Evolutionary conservation across 2,113 vertebrate species (phyloP).

Genomic region (Oceanodroma tethys): DNA sequence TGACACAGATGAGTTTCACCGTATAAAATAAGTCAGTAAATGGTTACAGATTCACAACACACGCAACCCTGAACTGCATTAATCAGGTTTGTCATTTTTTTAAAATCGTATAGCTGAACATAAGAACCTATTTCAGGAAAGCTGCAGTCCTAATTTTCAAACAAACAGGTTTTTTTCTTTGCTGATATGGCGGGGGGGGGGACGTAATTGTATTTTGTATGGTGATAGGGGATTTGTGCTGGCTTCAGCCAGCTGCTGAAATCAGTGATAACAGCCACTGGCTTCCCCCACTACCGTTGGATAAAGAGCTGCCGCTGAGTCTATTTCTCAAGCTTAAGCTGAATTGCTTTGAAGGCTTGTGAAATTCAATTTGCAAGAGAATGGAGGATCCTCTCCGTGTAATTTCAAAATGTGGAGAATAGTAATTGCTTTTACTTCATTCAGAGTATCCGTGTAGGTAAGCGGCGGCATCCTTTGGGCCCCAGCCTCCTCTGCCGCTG

Average conservation of each 20-base stretch:
- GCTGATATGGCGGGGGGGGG: not conserved
- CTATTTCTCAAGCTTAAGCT: slow-evolving; percentile 35
- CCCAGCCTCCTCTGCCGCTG: not conserved
- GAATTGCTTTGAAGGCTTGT: slow-evolving; percentile 51
- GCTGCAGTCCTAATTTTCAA: slow-evolving; percentile 1
- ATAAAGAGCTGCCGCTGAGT: slow-evolving; percentile 35
- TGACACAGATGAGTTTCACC: not conserved
- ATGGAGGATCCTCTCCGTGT: slow-evolving; percentile 18
- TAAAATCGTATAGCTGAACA: not conserved
- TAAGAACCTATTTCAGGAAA: not conserved
- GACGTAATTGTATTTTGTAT: slow-evolving; percentile 16
- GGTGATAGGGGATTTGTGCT: slow-evolving; percentile 5
- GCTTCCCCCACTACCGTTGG: not conserved
- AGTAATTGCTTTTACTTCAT: slow-evolving; percentile 40
- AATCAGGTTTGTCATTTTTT: not conserved
- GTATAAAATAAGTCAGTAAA: not conserved
- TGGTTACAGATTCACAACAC: not conserved
- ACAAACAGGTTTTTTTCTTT: not conserved
- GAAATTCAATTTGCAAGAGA: slow-evolving; percentile 63
- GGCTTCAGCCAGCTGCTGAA: slow-evolving; percentile 18
- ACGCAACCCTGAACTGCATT: not conserved
- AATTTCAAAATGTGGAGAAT: slow-evolving; percentile 54
- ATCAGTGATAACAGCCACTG: not conserved
- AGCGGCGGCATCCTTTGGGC: not conserved
- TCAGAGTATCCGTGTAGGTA: not conserved